These are phyloP conservation scores for Porphyrio hochstetteri DNA, from an alignment of 2,113 vertebrate genomes.

Conservation along the genomic window DNA sequence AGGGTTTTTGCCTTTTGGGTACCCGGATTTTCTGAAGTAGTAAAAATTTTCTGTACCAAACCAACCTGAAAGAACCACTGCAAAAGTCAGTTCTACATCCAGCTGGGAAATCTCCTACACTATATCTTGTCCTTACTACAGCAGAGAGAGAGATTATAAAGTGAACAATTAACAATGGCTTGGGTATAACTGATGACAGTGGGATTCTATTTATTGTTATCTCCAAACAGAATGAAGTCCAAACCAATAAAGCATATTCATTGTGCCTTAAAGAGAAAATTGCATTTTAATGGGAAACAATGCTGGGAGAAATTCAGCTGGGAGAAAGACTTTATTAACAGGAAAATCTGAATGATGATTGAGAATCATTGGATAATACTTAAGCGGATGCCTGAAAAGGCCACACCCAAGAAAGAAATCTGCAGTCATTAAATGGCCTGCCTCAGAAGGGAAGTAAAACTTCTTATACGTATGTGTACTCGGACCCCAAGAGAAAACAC, in stretches of 20 bases:
- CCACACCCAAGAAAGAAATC: slow-evolving; percentile 24
- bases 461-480: background rate
- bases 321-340: slow-evolving; percentile 15
- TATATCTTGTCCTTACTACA: background rate
- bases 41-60: background rate
- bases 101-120: background rate
- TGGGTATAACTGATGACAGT: background rate
- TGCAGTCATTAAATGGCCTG: background rate
- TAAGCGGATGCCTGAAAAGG: background rate
- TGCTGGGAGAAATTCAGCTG: slow-evolving; percentile 26
- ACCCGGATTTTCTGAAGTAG: background rate
- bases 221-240: background rate
- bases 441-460: slow-evolving; percentile 8
- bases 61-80: background rate
- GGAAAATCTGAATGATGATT: slow-evolving; percentile 13
- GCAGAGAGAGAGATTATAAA: background rate
- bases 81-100: background rate
- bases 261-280: background rate
- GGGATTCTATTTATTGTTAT: slow-evolving; percentile 16
- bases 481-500: background rate
- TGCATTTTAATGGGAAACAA: slow-evolving; percentile 12
- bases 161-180: background rate
- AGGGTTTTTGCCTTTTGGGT: background rate
- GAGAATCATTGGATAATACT: slow-evolving; percentile 38
- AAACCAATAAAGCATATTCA: slow-evolving; percentile 1